These are phyloP conservation scores for Echeneis naucrates DNA, from an alignment of 2,797 vertebrate species.

Conservation along the genomic window DNA sequence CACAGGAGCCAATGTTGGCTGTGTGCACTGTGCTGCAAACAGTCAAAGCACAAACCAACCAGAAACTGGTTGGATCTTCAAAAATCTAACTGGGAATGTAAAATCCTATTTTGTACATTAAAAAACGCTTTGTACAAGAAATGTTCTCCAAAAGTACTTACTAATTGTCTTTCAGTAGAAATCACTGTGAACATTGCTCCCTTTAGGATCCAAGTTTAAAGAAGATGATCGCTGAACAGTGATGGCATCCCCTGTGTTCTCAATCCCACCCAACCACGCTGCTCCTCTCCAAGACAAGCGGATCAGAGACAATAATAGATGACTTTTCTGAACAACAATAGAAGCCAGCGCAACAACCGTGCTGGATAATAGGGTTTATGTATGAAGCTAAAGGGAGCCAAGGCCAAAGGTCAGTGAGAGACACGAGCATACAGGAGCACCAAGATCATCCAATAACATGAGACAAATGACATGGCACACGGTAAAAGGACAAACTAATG, in stretches of 20 bases:
- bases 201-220: conserved; percentile 7
- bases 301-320: conserved; percentile 64
- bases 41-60: not conserved
- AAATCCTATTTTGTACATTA: not conserved
- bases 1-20: not conserved
- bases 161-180: conserved; percentile 28
- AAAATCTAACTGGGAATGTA: not conserved
- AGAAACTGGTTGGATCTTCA: not conserved
- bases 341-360: conserved; percentile 30
- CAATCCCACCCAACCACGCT: conserved; percentile 51
- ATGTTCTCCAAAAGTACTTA: not conserved
- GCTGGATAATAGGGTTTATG: conserved; percentile 63
- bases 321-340: conserved; percentile 47
- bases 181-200: conserved; percentile 29
- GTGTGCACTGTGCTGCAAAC: not conserved
- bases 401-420: conserved; percentile 41
- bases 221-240: conserved; percentile 33
- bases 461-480: conserved; percentile 6
- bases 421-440: conserved; percentile 12
- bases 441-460: conserved; percentile 1
- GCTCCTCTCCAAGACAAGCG: conserved; percentile 47
- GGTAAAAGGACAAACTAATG: conserved; percentile 5
- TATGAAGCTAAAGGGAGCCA: conserved; percentile 39
- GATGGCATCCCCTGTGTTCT: conserved; percentile 13
- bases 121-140: too few species aligned